These are phyloP conservation scores for Galeopterus variegatus DNA, from an alignment of 2,113 vertebrate genomes.

Conservation along the genomic window DNA sequence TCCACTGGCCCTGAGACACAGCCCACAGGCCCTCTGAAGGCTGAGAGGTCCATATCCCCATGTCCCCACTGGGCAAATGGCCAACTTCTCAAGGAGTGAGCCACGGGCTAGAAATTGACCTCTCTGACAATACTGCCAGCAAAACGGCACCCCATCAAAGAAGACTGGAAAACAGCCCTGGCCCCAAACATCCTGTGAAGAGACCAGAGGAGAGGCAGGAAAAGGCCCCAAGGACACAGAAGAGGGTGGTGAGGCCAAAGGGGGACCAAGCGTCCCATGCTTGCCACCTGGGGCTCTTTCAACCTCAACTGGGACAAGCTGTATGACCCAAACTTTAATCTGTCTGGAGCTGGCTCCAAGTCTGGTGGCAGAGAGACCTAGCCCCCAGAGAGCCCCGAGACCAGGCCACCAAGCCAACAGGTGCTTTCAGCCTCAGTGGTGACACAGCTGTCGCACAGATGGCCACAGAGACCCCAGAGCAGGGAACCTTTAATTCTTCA, in stretches of 20 bases:
- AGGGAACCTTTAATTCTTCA: neutral
- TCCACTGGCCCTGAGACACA: neutral
- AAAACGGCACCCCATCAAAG: constrained; percentile 87
- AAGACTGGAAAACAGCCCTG: constrained; percentile 88
- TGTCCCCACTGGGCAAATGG: constrained; percentile 74
- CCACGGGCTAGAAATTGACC: constrained; percentile 91
- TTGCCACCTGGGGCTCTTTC: constrained; percentile 86
- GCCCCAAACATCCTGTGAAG: constrained; percentile 82
- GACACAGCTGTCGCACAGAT: neutral
- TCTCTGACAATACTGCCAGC: constrained; percentile 85
- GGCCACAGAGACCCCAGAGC: neutral
- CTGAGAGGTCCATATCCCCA: constrained; percentile 83
- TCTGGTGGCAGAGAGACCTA: neutral
- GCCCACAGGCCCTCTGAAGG: constrained; percentile 87
- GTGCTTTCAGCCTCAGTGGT: neutral
- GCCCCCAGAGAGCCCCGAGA: neutral
- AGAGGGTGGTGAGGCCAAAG: neutral
- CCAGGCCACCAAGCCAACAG: neutral
- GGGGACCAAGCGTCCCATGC: constrained; percentile 70
- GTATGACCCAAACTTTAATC: constrained; percentile 91
- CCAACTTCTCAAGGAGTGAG: constrained; percentile 68
- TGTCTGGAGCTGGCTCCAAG: constrained; percentile 86
- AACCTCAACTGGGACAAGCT: constrained; percentile 87
- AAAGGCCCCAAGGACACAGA: no score
- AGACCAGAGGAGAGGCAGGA: constrained; percentile 76